Evolutionary conservation across 2,888 invertebrate genomes (phyloP).

Genomic region (Parnassius mnemosyne): DNA sequence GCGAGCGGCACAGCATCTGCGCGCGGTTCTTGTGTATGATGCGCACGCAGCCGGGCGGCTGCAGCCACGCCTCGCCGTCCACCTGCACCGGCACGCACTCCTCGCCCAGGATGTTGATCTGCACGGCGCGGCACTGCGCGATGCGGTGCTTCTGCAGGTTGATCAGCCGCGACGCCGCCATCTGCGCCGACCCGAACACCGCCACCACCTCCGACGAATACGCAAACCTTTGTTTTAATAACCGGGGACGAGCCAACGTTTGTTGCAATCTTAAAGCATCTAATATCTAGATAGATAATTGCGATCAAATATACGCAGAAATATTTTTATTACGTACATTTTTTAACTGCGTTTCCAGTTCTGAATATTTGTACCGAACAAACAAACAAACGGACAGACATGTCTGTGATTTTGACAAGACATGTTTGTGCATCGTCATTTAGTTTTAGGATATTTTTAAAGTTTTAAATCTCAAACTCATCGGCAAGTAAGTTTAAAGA

Average conservation of each 20-base stretch:
- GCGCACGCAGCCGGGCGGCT: conserved; percentile 96
- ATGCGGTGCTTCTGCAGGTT: conserved; percentile 98
- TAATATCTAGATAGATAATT: too few relatives aligned
- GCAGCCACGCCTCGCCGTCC: conserved; percentile 99
- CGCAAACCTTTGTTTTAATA: too few relatives aligned
- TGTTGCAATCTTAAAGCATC: background rate
- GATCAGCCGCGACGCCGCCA: conserved; percentile 96
- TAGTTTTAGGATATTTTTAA: too few relatives aligned
- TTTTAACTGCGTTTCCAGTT: too few relatives aligned
- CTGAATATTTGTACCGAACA: too few relatives aligned
- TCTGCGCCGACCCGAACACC: conserved; percentile 98
- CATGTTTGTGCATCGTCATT: too few relatives aligned
- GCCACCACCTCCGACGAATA: conserved; percentile 83
- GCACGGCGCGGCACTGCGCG: conserved; percentile 97
- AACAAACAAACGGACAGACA: too few relatives aligned
- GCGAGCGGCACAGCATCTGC: conserved; percentile 96
- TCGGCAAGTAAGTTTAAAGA: too few relatives aligned
- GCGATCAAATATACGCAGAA: background rate
- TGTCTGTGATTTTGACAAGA: too few relatives aligned
- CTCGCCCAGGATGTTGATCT: conserved; percentile 96
- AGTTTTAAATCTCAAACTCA: too few relatives aligned
- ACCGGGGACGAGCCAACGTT: too few relatives aligned
- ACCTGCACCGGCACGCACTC: conserved; percentile 97
- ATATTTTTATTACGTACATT: too few relatives aligned
- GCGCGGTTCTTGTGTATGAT: conserved; percentile 98